phyloP scores from a whole-genome alignment of 2,113 vertebrate species.

The Plecturocebus donacophilus region DNA sequence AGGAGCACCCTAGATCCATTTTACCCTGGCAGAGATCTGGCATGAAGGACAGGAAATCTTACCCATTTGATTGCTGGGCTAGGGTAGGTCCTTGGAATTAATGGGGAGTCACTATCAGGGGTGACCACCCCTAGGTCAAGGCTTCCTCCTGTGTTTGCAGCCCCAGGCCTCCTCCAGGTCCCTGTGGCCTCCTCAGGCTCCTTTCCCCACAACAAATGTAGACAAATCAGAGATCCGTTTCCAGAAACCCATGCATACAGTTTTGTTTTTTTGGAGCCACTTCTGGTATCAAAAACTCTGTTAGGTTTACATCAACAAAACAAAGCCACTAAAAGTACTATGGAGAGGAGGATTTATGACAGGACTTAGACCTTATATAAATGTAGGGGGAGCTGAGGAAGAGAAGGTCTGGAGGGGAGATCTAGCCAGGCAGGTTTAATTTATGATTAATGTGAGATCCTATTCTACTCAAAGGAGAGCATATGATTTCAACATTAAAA shows the following conservation, averaged over 20 bases:
- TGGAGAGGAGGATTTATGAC: not conserved
- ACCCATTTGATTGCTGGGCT: not conserved
- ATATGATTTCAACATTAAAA: not conserved
- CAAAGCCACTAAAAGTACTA: no score
- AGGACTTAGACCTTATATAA: not conserved
- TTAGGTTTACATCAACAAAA: no score
- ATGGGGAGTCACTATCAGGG: not conserved
- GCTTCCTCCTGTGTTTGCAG: not conserved
- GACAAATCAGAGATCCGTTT: no score
- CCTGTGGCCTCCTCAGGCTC: not conserved
- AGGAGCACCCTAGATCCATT: not conserved
- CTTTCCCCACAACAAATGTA: not conserved
- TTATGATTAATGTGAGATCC: not conserved
- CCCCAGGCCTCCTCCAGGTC: not conserved
- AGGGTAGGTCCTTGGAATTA: not conserved
- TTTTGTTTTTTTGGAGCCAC: not conserved
- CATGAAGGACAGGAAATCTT: not conserved
- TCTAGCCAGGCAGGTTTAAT: not conserved
- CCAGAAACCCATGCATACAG: not conserved
- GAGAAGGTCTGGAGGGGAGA: not conserved
- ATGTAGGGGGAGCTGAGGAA: not conserved
- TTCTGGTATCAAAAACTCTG: not conserved
- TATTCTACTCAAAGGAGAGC: not conserved
- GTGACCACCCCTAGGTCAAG: no score
- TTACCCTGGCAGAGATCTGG: not conserved